Evolutionary conservation across 2,888 invertebrate genomes (phyloP).

Genomic region (Drosophila ezoana): DNA sequence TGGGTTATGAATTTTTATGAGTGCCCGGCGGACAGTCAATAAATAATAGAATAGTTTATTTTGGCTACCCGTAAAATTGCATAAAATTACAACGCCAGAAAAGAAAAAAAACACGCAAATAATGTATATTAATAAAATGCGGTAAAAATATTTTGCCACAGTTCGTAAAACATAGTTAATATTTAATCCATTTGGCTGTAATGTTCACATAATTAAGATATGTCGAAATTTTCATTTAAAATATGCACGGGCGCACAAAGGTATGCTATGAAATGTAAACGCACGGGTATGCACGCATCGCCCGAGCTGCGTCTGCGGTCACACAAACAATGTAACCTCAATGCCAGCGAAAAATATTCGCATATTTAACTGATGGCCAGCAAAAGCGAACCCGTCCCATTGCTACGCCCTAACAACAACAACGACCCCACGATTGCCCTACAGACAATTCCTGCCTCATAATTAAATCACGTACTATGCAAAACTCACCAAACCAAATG

Average conservation of each 20-base stretch:
- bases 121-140: conserved; percentile 38
- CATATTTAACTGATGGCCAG: conserved; percentile 31
- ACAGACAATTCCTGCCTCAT: conserved; percentile 26
- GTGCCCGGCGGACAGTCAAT: conserved; percentile 30
- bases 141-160: conserved; percentile 21
- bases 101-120: conserved; percentile 12
- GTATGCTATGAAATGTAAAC: conserved; percentile 37
- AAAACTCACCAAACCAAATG: conserved; percentile 5
- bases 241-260: conserved; percentile 41
- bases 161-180: conserved; percentile 49
- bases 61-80: conserved; percentile 36
- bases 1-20: conserved; percentile 72
- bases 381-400: conserved; percentile 11
- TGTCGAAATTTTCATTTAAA: conserved; percentile 43
- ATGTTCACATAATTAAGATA: conserved; percentile 71
- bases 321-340: conserved; percentile 17
- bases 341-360: conserved; percentile 29
- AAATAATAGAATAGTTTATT: conserved; percentile 68
- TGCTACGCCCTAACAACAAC: conserved; percentile 1
- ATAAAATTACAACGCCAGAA: conserved; percentile 29
- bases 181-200: conserved; percentile 64
- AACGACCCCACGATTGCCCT: neutral
- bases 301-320: conserved; percentile 7
- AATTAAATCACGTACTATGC: conserved; percentile 50
- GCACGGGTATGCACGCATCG: conserved; percentile 5